Conservation (phyloP, 1,140 invertebrate species). For the Agrilus planipennis region DNA sequence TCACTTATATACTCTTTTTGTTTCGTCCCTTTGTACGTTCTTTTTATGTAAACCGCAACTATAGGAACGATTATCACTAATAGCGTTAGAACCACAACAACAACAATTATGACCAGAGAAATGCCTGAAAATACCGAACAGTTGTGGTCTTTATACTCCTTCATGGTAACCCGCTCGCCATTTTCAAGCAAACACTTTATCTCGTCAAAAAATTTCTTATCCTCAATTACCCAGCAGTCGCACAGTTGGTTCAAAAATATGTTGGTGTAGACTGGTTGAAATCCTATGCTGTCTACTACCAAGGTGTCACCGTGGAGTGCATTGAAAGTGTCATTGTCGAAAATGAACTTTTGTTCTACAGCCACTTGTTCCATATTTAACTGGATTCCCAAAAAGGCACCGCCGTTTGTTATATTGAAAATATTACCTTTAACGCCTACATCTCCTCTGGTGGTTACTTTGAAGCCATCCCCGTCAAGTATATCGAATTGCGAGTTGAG, state of each 20-base stretch:
- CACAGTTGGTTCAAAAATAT: slow-evolving; percentile 48
- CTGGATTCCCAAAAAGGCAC: slow-evolving; percentile 48
- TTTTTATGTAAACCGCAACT: slow-evolving; percentile 22
- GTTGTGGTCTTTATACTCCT: slow-evolving; percentile 20
- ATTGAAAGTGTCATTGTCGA: slow-evolving; percentile 52
- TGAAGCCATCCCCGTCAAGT: slow-evolving; percentile 52
- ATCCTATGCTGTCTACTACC: slow-evolving; percentile 42
- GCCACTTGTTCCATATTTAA: slow-evolving; percentile 36
- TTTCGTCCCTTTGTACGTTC: slow-evolving; percentile 22
- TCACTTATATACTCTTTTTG: slow-evolving; percentile 37
- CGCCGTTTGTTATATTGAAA: slow-evolving; percentile 41
- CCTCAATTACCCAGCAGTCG: slow-evolving; percentile 39
- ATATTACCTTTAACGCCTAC: slow-evolving; percentile 55
- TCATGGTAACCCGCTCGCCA: slow-evolving; percentile 17
- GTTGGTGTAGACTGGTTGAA: slow-evolving; percentile 43
- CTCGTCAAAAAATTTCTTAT: slow-evolving; percentile 20
- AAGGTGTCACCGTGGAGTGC: slow-evolving; percentile 45
- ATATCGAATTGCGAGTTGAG: slow-evolving; percentile 39
- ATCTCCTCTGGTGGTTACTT: slow-evolving; percentile 44
- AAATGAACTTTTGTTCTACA: slow-evolving; percentile 39
- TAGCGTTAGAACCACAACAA: slow-evolving; percentile 17
- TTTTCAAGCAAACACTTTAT: slow-evolving; percentile 21
- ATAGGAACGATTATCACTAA: slow-evolving; percentile 17
- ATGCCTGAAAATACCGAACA: slow-evolving; percentile 24
- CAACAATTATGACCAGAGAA: slow-evolving; percentile 22